Base-by-base conservation (phyloP, 2,888 invertebrate genomes). In the Acrocyrtus sp. region DNA sequence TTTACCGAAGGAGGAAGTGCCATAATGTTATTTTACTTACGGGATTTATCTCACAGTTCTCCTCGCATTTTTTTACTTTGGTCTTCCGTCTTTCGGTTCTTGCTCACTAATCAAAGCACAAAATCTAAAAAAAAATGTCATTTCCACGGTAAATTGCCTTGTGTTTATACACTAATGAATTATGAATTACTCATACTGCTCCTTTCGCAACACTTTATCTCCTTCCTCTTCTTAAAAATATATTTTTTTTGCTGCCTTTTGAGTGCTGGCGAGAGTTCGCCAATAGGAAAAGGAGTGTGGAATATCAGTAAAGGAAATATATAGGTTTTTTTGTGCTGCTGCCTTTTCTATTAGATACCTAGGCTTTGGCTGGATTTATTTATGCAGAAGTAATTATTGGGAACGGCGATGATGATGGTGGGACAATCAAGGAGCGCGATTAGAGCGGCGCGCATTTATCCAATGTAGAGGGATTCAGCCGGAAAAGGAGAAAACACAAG, bases 21-120 rank as follows among this genome's bases (percentile, higher is more conserved):
- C 58, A 58, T 53, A 58, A 65, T 65, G 63, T 58, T 60, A 17
- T 12, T 54, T 53, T 27, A 43, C 60, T 43, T 72, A 65, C 72
- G 72, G 72, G 72, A 72, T 72, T 72, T 72, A 72, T 72, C 65
- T 65, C 47, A 69, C 17, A 62, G 53, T 58, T 72, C 51, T 61
- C 63, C 43, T 63, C 58, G 53, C 24, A 53, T 53, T 57, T 70
- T 63, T 63, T 54, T 63, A 57, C 58, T 62, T 57, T 70, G 53
- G 50, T 70, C 70, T 70, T 70, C 72, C 65, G 63, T 54, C 72
- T 72, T 45, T 72, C 60, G 58, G 63, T 65, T 65, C 19, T 60
- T 56, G n/a, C n/a, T n/a, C n/a, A 72, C 65, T 72, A 65, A 72
- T 72, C 72, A 65, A 63, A 70, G 29, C 51, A 62, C 19, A 24